Evolutionary conservation across 2,888 invertebrate genomes (phyloP).

Genomic region (Caenorhabditis sp.): DNA sequence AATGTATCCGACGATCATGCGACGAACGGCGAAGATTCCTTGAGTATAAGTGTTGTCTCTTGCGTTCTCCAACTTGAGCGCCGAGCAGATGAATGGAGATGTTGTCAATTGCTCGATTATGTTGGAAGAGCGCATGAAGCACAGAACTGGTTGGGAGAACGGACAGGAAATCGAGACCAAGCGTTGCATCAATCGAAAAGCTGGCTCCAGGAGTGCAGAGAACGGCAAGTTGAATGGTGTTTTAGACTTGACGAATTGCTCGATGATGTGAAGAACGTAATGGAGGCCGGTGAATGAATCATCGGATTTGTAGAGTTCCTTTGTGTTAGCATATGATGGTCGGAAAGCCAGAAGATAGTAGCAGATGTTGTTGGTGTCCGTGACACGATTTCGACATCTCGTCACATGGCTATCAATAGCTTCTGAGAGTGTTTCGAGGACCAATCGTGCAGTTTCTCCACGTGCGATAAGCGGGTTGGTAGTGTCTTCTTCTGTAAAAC

Average conservation of each 20-base stretch:
- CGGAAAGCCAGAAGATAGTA: conserved; percentile 65
- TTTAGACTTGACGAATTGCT: conserved; percentile 68
- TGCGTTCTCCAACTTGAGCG: conserved; percentile 45
- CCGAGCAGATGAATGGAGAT: conserved; percentile 68
- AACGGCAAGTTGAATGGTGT: conserved; percentile 72
- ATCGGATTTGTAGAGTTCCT: conserved; percentile 62
- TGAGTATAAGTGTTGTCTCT: conserved; percentile 46
- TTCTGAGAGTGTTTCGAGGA: conserved; percentile 73
- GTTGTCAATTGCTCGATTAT: conserved; percentile 74
- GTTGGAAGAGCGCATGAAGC: conserved; percentile 76
- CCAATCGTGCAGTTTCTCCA: conserved; percentile 77
- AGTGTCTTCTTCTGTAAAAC: conserved; percentile 60
- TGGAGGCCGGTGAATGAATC: conserved; percentile 73
- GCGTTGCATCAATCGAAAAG: conserved; percentile 76
- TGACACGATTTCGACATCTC: conserved; percentile 21
- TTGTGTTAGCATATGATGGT: conserved; percentile 49
- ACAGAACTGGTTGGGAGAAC: conserved; percentile 69
- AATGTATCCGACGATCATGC: conserved; percentile 78
- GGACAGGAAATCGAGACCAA: conserved; percentile 67
- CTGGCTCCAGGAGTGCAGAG: conserved; percentile 79
- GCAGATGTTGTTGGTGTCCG: conserved; percentile 52
- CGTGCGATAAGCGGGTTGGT: conserved; percentile 58
- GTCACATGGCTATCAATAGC: conserved; percentile 39
- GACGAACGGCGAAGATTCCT: conserved; percentile 61
- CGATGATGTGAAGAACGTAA: conserved; percentile 76